Evolutionary conservation across 2,888 invertebrate genomes (phyloP), one percentile per base, ranked within the genome.

Genomic region (Nasonia oneida): DNA sequence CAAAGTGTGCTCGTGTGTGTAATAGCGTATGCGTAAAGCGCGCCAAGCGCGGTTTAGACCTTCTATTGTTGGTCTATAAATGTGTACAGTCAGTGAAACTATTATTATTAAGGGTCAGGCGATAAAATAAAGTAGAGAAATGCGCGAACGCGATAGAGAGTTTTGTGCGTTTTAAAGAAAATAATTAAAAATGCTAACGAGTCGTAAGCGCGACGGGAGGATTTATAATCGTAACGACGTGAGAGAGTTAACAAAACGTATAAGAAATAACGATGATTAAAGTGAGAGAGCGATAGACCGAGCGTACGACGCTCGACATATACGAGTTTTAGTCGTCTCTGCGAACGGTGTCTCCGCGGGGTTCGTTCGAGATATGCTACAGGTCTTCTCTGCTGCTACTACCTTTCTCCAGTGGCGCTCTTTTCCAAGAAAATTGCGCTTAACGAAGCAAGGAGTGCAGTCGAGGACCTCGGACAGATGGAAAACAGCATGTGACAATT

Each of bases 61-160:
- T 92, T 91, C 91, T 92, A 93, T 93, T 92, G 93, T 93, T 93
- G 93, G 93, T 93, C 93, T 93, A 92, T 93, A 93, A 87, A 93
- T 91, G 92, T 93, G 93, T 93, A 93, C 93, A 93, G 93, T 93
- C 93, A 92, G 93, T 93, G 92, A 93, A 93, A 93, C 92, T 93
- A 93, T 93, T 93, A 93, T 92, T 93, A 93, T 92, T 93, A 93
- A 93, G 93, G 91, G 91, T 93, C 92, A 91, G 92, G 90, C 91
- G 91, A 84, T 86, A 86, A 75, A 73, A 87, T 79, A 84, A 73
- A 84, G 80, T 87, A 86, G 84, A 53, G 57, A 80, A 67, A 84
- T 84, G 79, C 83, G 85, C 74, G 83, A 83, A 5, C 29, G 67
- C 10, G 74, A 23, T n/a, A 39, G 39, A 42, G 73, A 42, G 73